Evolutionary conservation across 2,797 vertebrate species (phyloP).

Genomic region (Agapornis canus): DNA sequence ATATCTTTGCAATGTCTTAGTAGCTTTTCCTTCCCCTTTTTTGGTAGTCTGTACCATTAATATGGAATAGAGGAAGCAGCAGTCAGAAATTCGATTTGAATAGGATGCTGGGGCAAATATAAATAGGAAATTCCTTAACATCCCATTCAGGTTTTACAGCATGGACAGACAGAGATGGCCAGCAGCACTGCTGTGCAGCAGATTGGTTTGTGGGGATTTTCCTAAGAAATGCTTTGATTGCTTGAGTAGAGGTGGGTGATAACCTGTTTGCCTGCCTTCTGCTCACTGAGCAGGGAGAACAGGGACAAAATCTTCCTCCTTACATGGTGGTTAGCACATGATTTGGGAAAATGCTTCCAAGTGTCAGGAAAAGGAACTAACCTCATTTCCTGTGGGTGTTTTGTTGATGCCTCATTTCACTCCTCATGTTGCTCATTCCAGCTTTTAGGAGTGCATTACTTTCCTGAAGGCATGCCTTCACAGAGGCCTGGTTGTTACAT

Average conservation of each 20-base stretch:
- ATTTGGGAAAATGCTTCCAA: not conserved
- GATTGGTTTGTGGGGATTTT: not conserved
- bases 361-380: not conserved
- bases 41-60: not conserved
- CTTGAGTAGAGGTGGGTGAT: not conserved
- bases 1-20: not conserved
- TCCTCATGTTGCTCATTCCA: not conserved
- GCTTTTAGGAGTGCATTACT: not conserved
- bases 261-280: not conserved
- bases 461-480: not conserved
- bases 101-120: not conserved
- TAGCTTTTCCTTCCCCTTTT: not conserved
- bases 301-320: not conserved
- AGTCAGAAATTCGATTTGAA: not conserved
- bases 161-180: not conserved
- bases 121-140: not conserved
- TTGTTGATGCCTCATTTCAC: not conserved
- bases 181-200: not conserved
- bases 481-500: not conserved
- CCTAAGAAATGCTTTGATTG: not conserved
- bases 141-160: not conserved
- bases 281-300: not conserved
- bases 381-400: not conserved
- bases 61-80: not conserved
- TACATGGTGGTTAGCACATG: accelerated